Evolutionary conservation across 2,888 invertebrate species (phyloP).

Genomic region (Erebia epiphron): DNA sequence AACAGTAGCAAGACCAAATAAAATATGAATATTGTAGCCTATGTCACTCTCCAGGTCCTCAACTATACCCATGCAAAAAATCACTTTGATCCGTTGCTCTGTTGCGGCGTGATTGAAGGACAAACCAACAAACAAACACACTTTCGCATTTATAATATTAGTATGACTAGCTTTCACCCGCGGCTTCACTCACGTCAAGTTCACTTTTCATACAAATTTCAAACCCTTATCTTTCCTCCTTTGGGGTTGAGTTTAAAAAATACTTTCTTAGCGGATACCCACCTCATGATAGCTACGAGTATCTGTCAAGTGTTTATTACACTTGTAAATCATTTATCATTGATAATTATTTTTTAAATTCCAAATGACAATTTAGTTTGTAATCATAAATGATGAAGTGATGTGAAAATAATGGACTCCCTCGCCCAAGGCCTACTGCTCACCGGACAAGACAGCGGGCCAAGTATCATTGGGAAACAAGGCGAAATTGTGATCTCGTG

Average conservation of each 20-base stretch:
- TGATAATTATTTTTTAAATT: not conserved
- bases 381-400: conserved; percentile 1
- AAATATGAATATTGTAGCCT: not conserved
- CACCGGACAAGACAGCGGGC: not conserved
- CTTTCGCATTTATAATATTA: too few relatives aligned
- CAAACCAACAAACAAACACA: too few relatives aligned
- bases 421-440: conserved; percentile 23
- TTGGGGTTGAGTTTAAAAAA: too few relatives aligned
- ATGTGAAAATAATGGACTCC: conserved; percentile 31
- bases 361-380: not conserved
- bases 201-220: not conserved
- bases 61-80: too few relatives aligned
- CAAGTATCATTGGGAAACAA: conserved; percentile 13
- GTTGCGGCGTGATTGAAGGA: too few relatives aligned
- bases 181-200: too few relatives aligned
- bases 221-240: not conserved
- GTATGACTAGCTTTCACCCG: too few relatives aligned
- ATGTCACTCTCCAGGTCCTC: too few relatives aligned
- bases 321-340: too few relatives aligned
- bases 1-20: not conserved
- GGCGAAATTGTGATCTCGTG: conserved; percentile 10
- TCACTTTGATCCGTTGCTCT: too few relatives aligned
- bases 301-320: too few relatives aligned
- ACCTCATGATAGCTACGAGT: too few relatives aligned
- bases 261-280: not conserved